phyloP scores from a whole-genome alignment of 2,797 vertebrate species.

The Acipenser ruthenus region DNA sequence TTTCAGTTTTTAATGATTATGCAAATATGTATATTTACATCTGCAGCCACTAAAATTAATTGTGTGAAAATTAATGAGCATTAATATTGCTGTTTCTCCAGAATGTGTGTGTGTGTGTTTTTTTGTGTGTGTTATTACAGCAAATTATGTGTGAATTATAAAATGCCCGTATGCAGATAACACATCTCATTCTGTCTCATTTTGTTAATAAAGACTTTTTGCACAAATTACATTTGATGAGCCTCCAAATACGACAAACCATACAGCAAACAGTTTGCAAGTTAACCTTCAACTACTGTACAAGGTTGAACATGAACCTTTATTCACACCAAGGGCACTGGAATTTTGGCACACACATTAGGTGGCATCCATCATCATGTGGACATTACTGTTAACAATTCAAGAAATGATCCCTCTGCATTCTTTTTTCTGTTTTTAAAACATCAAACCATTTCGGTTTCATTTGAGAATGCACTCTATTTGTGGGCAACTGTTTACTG shows the following conservation, averaged over 20 bases:
- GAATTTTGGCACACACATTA: too few relatives aligned
- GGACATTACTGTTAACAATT: too few relatives aligned
- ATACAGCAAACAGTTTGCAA: background rate
- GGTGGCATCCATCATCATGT: too few relatives aligned
- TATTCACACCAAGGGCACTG: too few relatives aligned
- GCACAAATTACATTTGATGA: background rate
- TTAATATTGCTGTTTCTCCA: slow-evolving; percentile 3
- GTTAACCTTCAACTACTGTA: too few relatives aligned
- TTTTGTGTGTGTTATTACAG: slow-evolving; percentile 3
- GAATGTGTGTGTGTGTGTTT: slow-evolving; percentile 7
- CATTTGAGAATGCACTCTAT: too few relatives aligned
- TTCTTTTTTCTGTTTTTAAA: too few relatives aligned
- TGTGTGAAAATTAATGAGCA: slow-evolving; percentile 10
- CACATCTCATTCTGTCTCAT: background rate
- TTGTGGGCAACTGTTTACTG: too few relatives aligned
- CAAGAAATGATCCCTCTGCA: too few relatives aligned
- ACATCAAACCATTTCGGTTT: too few relatives aligned
- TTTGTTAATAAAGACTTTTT: background rate
- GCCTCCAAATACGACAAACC: background rate
- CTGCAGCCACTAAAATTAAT: slow-evolving; percentile 8
- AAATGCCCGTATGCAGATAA: background rate
- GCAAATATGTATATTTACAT: slow-evolving; percentile 3
- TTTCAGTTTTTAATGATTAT: background rate
- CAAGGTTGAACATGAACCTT: too few relatives aligned
- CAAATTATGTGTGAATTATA: background rate